phyloP scores from a whole-genome alignment of 2,888 invertebrate species.

The Drosophila sordidula region DNA sequence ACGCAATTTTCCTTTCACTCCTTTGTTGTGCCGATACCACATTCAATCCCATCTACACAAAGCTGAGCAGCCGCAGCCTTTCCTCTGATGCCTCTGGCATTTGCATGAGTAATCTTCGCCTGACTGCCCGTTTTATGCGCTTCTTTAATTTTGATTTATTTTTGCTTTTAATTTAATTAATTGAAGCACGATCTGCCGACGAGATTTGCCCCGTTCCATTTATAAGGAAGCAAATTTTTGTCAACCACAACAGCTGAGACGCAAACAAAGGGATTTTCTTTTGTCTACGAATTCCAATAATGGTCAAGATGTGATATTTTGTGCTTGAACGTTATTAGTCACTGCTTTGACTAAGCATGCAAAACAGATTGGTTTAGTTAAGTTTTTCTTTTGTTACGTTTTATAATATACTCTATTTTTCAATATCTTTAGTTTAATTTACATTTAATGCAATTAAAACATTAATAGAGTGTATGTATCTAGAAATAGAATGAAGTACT shows the following conservation, averaged over 20 bases:
- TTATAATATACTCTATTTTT: no score
- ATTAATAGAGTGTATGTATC: no score
- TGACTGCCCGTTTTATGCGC: conserved; percentile 43
- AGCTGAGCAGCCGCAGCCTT: conserved; percentile 12
- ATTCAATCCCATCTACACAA: conserved; percentile 26
- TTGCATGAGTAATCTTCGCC: conserved; percentile 48
- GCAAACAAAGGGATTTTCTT: not conserved
- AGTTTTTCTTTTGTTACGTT: no score
- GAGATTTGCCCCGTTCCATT: conserved; percentile 18
- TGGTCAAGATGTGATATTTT: not conserved
- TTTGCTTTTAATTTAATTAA: conserved; percentile 64
- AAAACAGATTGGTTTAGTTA: not conserved
- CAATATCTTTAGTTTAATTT: no score
- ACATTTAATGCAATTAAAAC: no score
- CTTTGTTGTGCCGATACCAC: conserved; percentile 33
- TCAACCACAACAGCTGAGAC: conserved; percentile 6
- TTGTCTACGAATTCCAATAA: not conserved
- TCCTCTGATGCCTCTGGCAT: conserved; percentile 14
- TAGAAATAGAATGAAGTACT: no score
- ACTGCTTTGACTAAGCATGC: conserved; percentile 5
- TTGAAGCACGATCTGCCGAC: conserved; percentile 33
- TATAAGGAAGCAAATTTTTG: conserved; percentile 20
- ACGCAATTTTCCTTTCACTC: conserved; percentile 43
- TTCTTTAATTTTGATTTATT: conserved; percentile 61
- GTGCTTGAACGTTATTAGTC: not conserved